phyloP scores from a whole-genome alignment of 1,140 invertebrate species.

The Lineus longissimus region DNA sequence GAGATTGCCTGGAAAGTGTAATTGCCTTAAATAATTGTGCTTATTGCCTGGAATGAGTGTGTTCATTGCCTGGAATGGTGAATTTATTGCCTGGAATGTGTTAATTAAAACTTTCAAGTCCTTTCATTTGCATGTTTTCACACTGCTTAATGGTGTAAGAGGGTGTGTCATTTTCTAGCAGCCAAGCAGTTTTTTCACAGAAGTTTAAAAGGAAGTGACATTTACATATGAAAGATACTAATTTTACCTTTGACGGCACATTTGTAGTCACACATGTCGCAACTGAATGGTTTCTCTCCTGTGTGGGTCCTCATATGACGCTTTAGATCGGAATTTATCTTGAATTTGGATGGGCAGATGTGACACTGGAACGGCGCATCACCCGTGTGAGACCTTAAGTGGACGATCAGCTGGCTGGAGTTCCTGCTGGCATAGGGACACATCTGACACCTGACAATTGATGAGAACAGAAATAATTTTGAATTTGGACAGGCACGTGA shows the following conservation, averaged over 20 bases:
- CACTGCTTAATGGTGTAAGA: too few species aligned
- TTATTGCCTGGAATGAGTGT: too few species aligned
- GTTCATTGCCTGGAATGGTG: too few species aligned
- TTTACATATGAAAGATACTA: too few species aligned
- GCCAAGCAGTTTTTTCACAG: too few species aligned
- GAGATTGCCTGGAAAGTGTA: conserved; percentile 36
- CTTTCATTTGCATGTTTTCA: too few species aligned
- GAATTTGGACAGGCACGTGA: background rate
- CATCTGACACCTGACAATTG: conserved; percentile 52
- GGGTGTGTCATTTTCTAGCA: too few species aligned
- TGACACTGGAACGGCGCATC: conserved; percentile 65
- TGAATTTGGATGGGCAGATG: conserved; percentile 59
- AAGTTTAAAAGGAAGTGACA: too few species aligned
- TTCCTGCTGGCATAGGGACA: conserved; percentile 54
- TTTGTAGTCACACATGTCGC: conserved; percentile 58
- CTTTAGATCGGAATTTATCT: conserved; percentile 61
- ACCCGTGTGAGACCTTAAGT: conserved; percentile 65
- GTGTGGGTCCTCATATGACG: conserved; percentile 77
- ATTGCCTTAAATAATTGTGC: too few species aligned
- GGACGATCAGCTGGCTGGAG: conserved; percentile 58
- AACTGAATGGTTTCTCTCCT: conserved; percentile 77
- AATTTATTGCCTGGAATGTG: too few species aligned
- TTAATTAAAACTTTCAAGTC: too few species aligned
- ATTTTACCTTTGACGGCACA: conserved; percentile 41
- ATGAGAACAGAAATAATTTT: conserved; percentile 1